These are phyloP conservation scores for Halcyon chelicuti DNA, from an alignment of 2,797 vertebrate genomes.

Conservation along the genomic window DNA sequence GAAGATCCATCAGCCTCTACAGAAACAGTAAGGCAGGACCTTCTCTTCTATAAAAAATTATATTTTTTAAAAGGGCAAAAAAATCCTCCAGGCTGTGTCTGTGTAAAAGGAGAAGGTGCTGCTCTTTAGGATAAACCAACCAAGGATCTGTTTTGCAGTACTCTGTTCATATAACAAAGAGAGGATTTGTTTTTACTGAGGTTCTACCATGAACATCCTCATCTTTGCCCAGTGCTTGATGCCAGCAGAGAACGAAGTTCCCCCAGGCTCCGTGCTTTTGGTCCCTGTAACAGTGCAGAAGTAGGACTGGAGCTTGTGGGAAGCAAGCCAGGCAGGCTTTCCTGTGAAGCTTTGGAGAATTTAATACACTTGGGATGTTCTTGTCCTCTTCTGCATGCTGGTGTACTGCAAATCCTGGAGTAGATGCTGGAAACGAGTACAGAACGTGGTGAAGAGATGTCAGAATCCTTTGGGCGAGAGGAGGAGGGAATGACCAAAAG, in stretches of 20 bases:
- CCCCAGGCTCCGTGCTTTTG: accelerated
- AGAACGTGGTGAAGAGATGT: neutral
- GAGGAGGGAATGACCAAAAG: neutral
- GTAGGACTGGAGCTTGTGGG: neutral
- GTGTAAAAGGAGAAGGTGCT: neutral
- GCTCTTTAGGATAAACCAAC: neutral
- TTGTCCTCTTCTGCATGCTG: neutral
- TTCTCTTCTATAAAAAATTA: neutral
- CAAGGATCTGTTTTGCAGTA: neutral
- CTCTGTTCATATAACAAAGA: neutral
- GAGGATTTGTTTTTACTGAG: neutral
- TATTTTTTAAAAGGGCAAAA: neutral
- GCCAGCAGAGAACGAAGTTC: neutral
- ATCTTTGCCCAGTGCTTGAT: neutral
- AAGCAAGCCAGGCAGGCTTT: neutral
- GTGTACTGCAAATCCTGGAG: neutral
- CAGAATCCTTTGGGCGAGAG: neutral
- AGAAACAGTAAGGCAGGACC: neutral
- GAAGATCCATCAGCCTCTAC: neutral
- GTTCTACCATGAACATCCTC: accelerated
- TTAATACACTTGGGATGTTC: neutral
- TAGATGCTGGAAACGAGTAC: accelerated
- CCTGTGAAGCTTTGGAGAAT: neutral
- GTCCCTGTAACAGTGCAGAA: neutral
- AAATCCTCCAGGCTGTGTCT: neutral